phyloP scores from a whole-genome alignment of 2,113 vertebrate genomes.

The Bos javanicus region DNA sequence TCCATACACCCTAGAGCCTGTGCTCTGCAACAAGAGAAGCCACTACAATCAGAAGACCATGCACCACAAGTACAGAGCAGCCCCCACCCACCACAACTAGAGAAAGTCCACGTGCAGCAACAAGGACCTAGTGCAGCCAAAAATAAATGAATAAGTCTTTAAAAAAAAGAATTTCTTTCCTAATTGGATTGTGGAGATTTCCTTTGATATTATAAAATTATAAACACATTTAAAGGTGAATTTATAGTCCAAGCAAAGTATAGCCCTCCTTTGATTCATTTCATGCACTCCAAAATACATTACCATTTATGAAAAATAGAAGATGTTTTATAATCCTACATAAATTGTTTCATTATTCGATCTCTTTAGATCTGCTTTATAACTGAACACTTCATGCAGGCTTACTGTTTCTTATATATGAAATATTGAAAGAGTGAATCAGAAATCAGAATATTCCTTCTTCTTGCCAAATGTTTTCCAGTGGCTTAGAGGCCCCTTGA shows the following conservation, averaged over 20 bases:
- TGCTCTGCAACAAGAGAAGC: neutral
- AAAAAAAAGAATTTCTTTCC: neutral
- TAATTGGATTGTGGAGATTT: neutral
- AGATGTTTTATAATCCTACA: neutral
- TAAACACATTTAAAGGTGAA: neutral
- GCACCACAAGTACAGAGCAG: neutral
- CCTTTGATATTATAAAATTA: neutral
- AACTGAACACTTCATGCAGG: neutral
- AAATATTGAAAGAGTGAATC: neutral
- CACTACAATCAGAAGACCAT: neutral
- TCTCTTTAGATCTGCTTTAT: neutral
- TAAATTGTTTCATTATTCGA: neutral
- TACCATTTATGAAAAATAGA: neutral
- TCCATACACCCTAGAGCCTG: neutral
- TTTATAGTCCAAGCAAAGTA: neutral
- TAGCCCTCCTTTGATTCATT: neutral
- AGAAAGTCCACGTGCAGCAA: neutral
- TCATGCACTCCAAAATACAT: neutral
- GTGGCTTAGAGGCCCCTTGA: neutral
- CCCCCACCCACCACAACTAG: neutral
- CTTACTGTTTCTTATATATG: neutral
- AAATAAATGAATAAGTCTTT: neutral
- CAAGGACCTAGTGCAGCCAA: neutral
- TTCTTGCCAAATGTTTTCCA: conserved; percentile 4
- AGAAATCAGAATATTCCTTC: neutral